A percentile compares a stretch with the other conserved stretches of the same genome.
phyloP scores from a whole-genome alignment of 2,113 vertebrate genomes.

The Indicator maculatus region DNA sequence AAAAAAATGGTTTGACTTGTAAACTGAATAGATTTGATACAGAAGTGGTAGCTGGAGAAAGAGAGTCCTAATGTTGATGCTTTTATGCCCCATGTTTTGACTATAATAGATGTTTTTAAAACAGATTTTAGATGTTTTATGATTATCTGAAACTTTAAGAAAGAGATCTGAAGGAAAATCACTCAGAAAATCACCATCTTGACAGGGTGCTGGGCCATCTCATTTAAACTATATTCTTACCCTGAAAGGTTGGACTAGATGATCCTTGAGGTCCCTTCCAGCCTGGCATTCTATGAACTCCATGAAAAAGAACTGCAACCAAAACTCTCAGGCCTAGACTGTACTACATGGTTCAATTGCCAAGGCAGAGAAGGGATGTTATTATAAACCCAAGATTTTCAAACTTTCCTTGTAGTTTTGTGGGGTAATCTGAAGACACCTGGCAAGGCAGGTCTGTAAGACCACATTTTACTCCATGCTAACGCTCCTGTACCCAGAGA shows the following conservation, averaged over 20 bases:
- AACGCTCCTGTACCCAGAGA: not conserved
- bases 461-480: too few species aligned
- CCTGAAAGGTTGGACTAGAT: too few species aligned
- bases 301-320: not conserved
- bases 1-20: not conserved
- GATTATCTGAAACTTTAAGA: not conserved
- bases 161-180: not conserved
- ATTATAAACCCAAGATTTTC: not conserved
- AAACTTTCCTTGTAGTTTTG: not conserved
- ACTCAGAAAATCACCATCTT: not conserved
- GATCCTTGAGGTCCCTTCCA: too few species aligned
- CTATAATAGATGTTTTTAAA: not conserved
- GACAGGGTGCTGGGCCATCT: too few species aligned
- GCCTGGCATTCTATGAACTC: too few species aligned
- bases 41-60: not conserved
- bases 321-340: not conserved
- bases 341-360: not conserved
- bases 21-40: not conserved
- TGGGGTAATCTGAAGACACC: not conserved
- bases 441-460: not conserved
- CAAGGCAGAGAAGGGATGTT: not conserved
- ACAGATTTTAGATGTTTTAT: not conserved
- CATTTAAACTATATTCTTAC: too few species aligned
- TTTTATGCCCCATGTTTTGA: not conserved
- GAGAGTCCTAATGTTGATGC: not conserved